Conservation (phyloP, 1,140 invertebrate species). For the Chlorops oryzae region DNA sequence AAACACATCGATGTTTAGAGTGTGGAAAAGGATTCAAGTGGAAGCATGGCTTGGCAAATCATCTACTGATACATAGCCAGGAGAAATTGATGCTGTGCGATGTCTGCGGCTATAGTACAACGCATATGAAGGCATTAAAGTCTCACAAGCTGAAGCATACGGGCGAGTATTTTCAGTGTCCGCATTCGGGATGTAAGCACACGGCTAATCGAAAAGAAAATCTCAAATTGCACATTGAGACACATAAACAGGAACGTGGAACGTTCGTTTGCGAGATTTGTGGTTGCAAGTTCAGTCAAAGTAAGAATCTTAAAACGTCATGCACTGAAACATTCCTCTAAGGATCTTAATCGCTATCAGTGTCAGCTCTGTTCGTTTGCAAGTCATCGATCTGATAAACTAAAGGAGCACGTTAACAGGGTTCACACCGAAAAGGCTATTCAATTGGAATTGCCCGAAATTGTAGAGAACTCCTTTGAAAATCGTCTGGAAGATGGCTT, state of each 20-base stretch:
- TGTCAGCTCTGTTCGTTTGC: conserved; percentile 51
- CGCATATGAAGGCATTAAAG: conserved; percentile 55
- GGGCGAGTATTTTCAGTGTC: conserved; percentile 53
- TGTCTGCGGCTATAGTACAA: conserved; percentile 57
- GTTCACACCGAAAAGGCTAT: conserved; percentile 46
- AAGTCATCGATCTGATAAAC: conserved; percentile 53
- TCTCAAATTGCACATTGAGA: conserved; percentile 51
- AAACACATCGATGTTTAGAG: conserved; percentile 54
- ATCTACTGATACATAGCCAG: conserved; percentile 53
- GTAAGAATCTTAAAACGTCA: conserved; percentile 51
- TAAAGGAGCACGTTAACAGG: conserved; percentile 52
- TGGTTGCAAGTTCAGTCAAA: conserved; percentile 50
- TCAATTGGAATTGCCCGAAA: conserved; percentile 42
- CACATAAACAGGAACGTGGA: conserved; percentile 53
- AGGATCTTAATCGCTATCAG: conserved; percentile 34
- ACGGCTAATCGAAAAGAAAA: conserved; percentile 51
- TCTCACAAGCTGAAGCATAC: conserved; percentile 54
- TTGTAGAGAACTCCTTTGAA: conserved; percentile 38
- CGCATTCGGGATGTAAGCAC: conserved; percentile 50
- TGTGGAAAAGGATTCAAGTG: conserved; percentile 60
- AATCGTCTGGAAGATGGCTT: conserved; percentile 36
- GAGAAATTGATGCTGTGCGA: conserved; percentile 58
- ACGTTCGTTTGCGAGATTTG: conserved; percentile 52
- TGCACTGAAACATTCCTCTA: conserved; percentile 47
- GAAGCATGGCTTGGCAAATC: conserved; percentile 57